These are phyloP conservation scores for Mareca penelope DNA, from an alignment of 2,797 vertebrate species.

Conservation along the genomic window DNA sequence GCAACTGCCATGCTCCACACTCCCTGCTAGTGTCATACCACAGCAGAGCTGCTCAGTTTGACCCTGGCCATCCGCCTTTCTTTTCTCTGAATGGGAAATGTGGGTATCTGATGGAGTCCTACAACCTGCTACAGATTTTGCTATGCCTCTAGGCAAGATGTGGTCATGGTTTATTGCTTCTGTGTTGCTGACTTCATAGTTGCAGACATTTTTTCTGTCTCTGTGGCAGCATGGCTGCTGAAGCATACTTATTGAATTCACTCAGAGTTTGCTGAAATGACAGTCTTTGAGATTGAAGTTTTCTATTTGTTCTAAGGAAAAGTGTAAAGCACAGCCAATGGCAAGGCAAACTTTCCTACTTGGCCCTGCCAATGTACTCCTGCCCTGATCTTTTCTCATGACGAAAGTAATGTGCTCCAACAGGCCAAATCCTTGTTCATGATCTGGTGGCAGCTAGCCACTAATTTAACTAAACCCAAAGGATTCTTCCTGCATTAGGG, in stretches of 20 bases:
- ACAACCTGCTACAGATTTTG: background rate
- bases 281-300: background rate
- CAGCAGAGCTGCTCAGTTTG: background rate
- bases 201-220: background rate
- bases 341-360: background rate
- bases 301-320: background rate
- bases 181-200: background rate
- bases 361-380: background rate
- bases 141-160: background rate
- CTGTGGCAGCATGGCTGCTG: background rate
- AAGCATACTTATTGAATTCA: background rate
- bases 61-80: background rate
- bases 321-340: background rate
- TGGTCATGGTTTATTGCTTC: background rate
- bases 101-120: background rate
- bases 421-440: background rate
- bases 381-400: background rate
- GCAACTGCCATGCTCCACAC: background rate
- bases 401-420: background rate
- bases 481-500: background rate
- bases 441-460: conserved; percentile 2
- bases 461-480: conserved; percentile 9
- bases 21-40: background rate
- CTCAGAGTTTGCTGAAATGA: background rate
- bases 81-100: background rate